phyloP scores from a whole-genome alignment of 2,797 vertebrate genomes.

The Stomatorhinus walkeri region DNA sequence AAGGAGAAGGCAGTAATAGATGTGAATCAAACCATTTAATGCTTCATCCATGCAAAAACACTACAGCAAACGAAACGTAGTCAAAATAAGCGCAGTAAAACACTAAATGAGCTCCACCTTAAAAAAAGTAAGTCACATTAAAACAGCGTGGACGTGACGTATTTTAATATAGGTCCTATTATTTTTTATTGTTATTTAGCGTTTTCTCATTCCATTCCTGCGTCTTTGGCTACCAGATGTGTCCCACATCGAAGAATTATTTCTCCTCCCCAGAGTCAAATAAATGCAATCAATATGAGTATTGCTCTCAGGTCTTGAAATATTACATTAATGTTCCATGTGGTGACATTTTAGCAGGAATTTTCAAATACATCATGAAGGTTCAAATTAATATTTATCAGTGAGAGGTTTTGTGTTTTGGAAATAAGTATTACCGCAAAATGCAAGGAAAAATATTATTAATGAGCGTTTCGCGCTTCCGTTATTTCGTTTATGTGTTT shows the following conservation, averaged over 20 bases:
- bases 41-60: constrained; percentile 51
- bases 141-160: constrained; percentile 66
- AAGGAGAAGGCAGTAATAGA: constrained; percentile 24
- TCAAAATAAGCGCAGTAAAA: constrained; percentile 58
- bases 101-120: constrained; percentile 52
- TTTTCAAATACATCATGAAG: constrained; percentile 99
- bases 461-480: constrained; percentile 12
- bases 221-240: constrained; percentile 99
- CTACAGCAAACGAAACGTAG: constrained; percentile 59
- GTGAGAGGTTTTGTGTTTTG: constrained; percentile 99
- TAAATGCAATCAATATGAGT: constrained; percentile 99
- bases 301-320: constrained; percentile 99
- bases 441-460: constrained; percentile 44
- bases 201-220: constrained; percentile 89
- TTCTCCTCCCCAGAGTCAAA: constrained; percentile 99
- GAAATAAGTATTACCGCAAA: constrained; percentile 98
- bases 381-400: constrained; percentile 99
- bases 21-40: constrained; percentile 40
- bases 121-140: constrained; percentile 62
- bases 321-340: constrained; percentile 99
- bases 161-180: constrained; percentile 76
- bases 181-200: constrained; percentile 92
- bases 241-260: constrained; percentile 99
- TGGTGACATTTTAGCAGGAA: constrained; percentile 99
- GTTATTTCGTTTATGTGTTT: constrained; percentile 3